Base-by-base conservation (phyloP, 1,140 invertebrate genomes). In the Physella acuta region DNA sequence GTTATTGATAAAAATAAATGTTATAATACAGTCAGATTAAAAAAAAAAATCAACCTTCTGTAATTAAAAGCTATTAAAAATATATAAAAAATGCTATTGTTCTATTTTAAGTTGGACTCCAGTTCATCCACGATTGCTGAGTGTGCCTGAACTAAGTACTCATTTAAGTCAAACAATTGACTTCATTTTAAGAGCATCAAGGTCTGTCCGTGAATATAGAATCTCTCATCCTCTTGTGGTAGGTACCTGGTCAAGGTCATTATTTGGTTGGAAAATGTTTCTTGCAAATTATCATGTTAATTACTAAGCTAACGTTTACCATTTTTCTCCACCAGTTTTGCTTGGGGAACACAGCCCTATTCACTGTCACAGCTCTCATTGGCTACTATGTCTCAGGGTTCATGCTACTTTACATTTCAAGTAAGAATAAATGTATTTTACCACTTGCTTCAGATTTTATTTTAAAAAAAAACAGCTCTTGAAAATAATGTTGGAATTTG, bases 101-200 rank as follows among this genome's bases (percentile, higher is more conserved):
- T n/a, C n/a, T n/a, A n/a, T 44, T 44, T 44, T 36, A 69, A 84
- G 83, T 26, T 85, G 84, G 84, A 82, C 78, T 14, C 78, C 82
- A 31, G 76, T 85, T 59, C 80, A 84, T 73, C 81, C 82, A 26
- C 74, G 77, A 8, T 71, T 84, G 28, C 59, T 84, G 56, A 83
- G 81, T 77, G 82, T 82, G n/a, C 83, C 83, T 52, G 84, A 85
- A 75, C 75, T 85, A 33, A 77, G 76, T 66, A 70, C 72, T 52
- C 75, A 78, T 63, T 17, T 82, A 14, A 79, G 78, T 67, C 73
- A 83, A 17, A 33, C 75, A 20, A 74, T 70, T 71, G 61, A 67
- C 17, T 73, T 64, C 28, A 55, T 71, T 55, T 53, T 71, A 37
- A 69, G 65, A 28, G 68, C 69, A 31, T 66, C 73, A 33, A 70